These are phyloP conservation scores for Hylaea fasciaria DNA, from an alignment of 2,888 invertebrate species.

Conservation along the genomic window DNA sequence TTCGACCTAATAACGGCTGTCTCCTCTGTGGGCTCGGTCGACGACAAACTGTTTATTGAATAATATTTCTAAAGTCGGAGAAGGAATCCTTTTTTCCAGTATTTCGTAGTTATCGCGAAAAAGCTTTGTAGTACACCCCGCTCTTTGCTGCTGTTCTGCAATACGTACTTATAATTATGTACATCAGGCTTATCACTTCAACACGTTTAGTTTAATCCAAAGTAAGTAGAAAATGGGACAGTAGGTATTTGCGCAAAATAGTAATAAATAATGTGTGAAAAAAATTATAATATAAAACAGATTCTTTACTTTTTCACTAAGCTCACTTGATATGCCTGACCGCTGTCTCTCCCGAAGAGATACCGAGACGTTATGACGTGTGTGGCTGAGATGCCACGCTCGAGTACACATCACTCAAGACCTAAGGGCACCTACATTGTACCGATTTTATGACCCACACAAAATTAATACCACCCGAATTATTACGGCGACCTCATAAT, in stretches of 20 bases:
- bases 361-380: background rate
- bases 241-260: no score
- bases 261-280: no score
- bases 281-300: no score
- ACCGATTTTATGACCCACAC: constrained; percentile 23
- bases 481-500: constrained; percentile 29
- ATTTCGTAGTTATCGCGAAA: no score
- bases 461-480: constrained; percentile 29
- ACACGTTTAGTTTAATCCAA: no score
- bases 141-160: no score
- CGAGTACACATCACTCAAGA: constrained; percentile 24
- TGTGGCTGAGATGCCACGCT: constrained; percentile 31
- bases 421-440: constrained; percentile 20
- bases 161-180: no score
- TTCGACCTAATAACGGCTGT: constrained; percentile 40
- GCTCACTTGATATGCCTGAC: constrained; percentile 3
- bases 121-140: no score
- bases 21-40: background rate
- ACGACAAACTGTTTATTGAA: background rate
- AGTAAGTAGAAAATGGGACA: no score
- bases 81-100: no score
- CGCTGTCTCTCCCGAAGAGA: constrained; percentile 7
- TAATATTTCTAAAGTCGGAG: background rate
- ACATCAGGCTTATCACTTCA: no score
- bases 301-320: no score